Evolutionary conservation across 92 coral and sea anemone genomes (phyloP).

Genomic region (Montipora capitata): DNA sequence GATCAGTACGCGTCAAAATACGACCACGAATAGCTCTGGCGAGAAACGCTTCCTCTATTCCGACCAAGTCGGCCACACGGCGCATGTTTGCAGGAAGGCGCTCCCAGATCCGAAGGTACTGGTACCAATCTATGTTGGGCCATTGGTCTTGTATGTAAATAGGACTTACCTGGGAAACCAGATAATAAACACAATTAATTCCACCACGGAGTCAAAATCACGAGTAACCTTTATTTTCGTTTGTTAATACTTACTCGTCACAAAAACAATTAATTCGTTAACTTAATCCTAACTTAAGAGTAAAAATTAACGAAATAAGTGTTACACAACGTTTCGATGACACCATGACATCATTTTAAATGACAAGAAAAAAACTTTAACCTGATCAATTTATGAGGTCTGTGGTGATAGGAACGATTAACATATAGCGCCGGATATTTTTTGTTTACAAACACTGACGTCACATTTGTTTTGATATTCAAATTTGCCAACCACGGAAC

Average conservation of each 20-base stretch:
- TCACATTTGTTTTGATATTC: too few relatives aligned
- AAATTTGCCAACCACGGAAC: too few relatives aligned
- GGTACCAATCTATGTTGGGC: constrained; percentile 99
- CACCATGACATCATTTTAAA: too few relatives aligned
- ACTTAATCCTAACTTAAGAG: too few relatives aligned
- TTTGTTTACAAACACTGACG: too few relatives aligned
- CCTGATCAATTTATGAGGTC: background rate
- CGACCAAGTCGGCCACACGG: constrained; percentile 96
- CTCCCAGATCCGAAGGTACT: constrained; percentile 96
- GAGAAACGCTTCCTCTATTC: constrained; percentile 88
- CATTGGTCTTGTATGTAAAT: constrained; percentile 95
- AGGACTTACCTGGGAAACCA: constrained; percentile 85
- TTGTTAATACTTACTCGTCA: too few relatives aligned
- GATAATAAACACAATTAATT: background rate
- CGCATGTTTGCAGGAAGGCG: constrained; percentile 98
- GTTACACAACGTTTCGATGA: too few relatives aligned
- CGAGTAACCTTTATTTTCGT: too few relatives aligned
- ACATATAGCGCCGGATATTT: too few relatives aligned
- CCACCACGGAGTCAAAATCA: background rate
- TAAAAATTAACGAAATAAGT: too few relatives aligned
- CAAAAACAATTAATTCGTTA: too few relatives aligned
- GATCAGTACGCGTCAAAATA: constrained; percentile 91
- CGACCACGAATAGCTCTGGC: constrained; percentile 94
- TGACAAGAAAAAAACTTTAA: background rate
- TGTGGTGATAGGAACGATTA: too few relatives aligned